phyloP scores from a whole-genome alignment of 2,113 vertebrate genomes.

The Poeciliopsis occidentalis region DNA sequence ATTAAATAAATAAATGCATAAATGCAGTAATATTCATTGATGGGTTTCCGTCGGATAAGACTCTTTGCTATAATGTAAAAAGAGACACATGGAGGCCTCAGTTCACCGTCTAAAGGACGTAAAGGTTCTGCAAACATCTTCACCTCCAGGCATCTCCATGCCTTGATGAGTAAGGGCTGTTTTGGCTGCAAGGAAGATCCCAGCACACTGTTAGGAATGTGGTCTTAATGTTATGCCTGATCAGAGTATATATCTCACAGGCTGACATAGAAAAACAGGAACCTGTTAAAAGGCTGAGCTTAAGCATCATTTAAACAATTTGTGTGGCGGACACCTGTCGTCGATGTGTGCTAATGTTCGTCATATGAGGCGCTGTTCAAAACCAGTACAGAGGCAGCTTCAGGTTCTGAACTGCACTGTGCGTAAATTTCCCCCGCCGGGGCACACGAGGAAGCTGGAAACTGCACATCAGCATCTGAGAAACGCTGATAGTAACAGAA shows the following conservation, averaged over 20 bases:
- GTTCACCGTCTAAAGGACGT: no score
- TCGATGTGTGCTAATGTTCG: not conserved
- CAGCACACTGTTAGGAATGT: no score
- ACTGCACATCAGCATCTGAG: slow-evolving; percentile 58
- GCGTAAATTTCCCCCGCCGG: slow-evolving; percentile 3
- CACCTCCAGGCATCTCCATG: no score
- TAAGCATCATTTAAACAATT: not conserved
- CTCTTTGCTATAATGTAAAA: no score
- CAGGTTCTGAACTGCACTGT: slow-evolving; percentile 35
- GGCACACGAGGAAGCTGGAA: slow-evolving; percentile 29
- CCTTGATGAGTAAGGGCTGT: no score
- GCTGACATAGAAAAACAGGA: not conserved
- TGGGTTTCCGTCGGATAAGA: no score
- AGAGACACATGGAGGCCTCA: no score
- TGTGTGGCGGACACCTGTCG: not conserved
- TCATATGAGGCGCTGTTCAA: not conserved
- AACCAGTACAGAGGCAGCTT: slow-evolving; percentile 32
- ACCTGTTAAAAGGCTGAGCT: not conserved
- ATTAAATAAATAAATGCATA: no score
- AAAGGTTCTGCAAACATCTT: no score
- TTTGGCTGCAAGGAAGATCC: no score
- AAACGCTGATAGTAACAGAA: slow-evolving; percentile 65
- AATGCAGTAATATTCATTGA: no score
- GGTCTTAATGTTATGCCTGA: not conserved
- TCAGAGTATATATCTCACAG: not conserved